Percentiles rank a stretch among this genome's conserved stretches.
phyloP scores from a whole-genome alignment of 2,113 vertebrate species.

The Siniperca chuatsi region DNA sequence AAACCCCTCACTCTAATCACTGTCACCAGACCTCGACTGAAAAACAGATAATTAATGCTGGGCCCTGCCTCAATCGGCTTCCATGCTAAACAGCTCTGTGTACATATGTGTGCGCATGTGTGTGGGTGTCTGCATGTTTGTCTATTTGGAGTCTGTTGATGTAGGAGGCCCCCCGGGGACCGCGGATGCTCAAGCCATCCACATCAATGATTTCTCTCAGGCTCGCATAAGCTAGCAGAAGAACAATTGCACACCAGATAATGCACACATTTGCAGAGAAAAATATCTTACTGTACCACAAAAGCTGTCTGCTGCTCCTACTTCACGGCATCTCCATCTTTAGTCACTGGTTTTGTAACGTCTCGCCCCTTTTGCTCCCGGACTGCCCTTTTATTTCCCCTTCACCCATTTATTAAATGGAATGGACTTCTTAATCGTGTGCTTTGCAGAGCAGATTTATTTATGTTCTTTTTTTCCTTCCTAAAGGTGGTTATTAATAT shows the following conservation, averaged over 20 bases:
- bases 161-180: constrained; percentile 59
- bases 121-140: constrained; percentile 67
- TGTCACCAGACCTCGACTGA: constrained; percentile 69
- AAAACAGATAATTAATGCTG: constrained; percentile 77
- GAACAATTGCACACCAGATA: constrained; percentile 48
- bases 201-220: constrained; percentile 65
- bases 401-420: constrained; percentile 68
- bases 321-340: constrained; percentile 22
- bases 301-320: constrained; percentile 41
- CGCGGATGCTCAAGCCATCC: constrained; percentile 69
- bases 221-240: constrained; percentile 60
- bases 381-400: constrained; percentile 59
- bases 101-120: constrained; percentile 60
- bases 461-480: constrained; percentile 70
- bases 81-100: constrained; percentile 76
- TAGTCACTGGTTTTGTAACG: not conserved
- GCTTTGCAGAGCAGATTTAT: constrained; percentile 75
- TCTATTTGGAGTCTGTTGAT: constrained; percentile 72
- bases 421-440: constrained; percentile 75
- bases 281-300: not conserved
- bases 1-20: constrained; percentile 67
- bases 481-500: constrained; percentile 83
- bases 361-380: constrained; percentile 5
- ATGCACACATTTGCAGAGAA: constrained; percentile 27
- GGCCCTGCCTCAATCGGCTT: constrained; percentile 77